Evolutionary conservation across 2,113 vertebrate genomes (phyloP).

Genomic region (Colius striatus): DNA sequence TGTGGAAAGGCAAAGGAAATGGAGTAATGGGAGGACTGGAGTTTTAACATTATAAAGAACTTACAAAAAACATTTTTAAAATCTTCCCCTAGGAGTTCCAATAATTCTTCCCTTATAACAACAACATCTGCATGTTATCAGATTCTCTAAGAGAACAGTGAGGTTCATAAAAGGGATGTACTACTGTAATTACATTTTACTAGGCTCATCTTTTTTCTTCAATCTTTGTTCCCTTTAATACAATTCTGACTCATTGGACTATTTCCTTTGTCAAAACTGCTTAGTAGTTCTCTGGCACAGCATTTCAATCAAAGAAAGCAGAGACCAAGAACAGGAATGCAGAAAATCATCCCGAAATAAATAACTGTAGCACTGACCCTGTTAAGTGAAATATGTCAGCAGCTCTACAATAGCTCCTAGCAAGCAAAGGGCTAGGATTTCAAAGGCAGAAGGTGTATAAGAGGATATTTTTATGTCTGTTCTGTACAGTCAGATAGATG

Average conservation of each 20-base stretch:
- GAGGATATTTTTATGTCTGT: background rate
- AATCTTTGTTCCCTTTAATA: background rate
- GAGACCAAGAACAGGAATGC: background rate
- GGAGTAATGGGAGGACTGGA: background rate
- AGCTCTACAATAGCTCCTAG: background rate
- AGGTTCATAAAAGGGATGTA: constrained; percentile 30
- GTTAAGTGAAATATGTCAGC: background rate
- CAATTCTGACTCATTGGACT: background rate
- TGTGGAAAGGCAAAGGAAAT: background rate
- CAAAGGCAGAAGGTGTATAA: background rate
- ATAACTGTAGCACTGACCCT: constrained; percentile 1
- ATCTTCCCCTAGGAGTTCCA: background rate
- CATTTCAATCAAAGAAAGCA: background rate
- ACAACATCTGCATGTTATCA: background rate
- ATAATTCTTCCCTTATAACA: background rate
- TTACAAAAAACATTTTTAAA: constrained; percentile 16
- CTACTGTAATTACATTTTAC: constrained; percentile 4
- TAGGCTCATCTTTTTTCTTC: background rate
- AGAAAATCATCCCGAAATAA: constrained; percentile 8
- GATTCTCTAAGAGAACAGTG: background rate
- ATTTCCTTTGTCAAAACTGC: constrained; percentile 2
- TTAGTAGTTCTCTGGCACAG: background rate
- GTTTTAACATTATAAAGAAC: background rate
- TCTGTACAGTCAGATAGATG: background rate
- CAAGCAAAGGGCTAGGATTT: background rate